Evolutionary conservation across 37 sponge, comb jelly and placozoan genomes (phyloP), one percentile per base, ranked within the genome.

Genomic region (Axinella damicornis): DNA sequence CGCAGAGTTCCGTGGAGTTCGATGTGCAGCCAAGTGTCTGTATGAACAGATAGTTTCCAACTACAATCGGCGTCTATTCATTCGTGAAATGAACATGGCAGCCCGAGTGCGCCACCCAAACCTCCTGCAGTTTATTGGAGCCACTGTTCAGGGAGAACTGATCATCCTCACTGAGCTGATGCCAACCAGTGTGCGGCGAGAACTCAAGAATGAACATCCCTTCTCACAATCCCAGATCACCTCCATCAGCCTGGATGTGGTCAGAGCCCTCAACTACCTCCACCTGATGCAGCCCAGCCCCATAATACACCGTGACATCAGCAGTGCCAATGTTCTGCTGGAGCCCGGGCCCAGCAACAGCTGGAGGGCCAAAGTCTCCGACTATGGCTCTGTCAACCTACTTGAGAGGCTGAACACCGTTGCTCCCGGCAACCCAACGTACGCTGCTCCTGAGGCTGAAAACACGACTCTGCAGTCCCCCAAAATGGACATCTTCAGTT

Each of bases 261-360:
- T 80, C 58, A 25, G 73, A n/a, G 90, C 90, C 31, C 80, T 89
- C 31, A 83, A 78, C 67, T 93, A 89, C 79, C 82, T 93, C 57
- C 94, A 93, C 72, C 58, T 65, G 21, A 81, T 81, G 72, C 60
- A 17, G 17, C 89, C 93, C 17, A 73, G 80, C 53, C 93, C 93
- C 2, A 83, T 93, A 30, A 86, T 93, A 54, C 94, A 93, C 61
- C 79, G 94, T 30, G 87, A 93, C 65, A 70, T 93, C 74, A 93
- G 87, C 69, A 93, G 89, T 58, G 73, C 83, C 65, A 93, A 89
- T 68, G 90, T 93, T 12, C 74, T 93, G 0, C 79, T 93, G 22
- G 34, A 86, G 30, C 65, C 90, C 2, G 27, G 16, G 14, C 77
- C 77, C 4, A 52, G 34, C 19, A 63, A 56, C 14, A 18, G 40